These are phyloP conservation scores for Paracanthobrama guichenoti DNA, from an alignment of 2,113 vertebrate species.

Conservation along the genomic window DNA sequence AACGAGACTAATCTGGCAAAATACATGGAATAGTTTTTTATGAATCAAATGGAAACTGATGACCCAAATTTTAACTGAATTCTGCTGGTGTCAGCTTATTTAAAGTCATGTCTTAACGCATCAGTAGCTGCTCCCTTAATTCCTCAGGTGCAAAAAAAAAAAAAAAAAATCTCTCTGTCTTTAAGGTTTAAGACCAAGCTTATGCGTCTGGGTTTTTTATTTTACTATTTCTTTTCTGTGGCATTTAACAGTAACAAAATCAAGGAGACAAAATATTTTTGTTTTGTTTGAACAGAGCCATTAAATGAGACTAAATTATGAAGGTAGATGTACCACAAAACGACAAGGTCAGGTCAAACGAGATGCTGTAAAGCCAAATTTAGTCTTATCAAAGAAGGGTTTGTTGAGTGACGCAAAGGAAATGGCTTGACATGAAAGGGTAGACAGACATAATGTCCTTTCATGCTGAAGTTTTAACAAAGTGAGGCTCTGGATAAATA, in stretches of 20 bases:
- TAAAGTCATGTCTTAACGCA: constrained; percentile 62
- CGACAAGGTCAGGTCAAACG: constrained; percentile 18
- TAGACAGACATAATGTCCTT: constrained; percentile 30
- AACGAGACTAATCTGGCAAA: neutral
- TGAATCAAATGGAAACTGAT: neutral
- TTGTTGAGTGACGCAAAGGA: constrained; percentile 18
- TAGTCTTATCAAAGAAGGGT: constrained; percentile 50
- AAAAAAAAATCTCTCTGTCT: constrained; percentile 14
- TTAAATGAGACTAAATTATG: constrained; percentile 56
- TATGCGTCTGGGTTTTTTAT: neutral
- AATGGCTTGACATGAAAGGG: constrained; percentile 30
- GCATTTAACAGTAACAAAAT: constrained; percentile 32
- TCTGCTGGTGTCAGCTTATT: constrained; percentile 26
- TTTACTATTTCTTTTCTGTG: constrained; percentile 41
- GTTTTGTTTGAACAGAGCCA: constrained; percentile 26
- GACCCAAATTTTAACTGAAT: neutral
- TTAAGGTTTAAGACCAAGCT: constrained; percentile 54
- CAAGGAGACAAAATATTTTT: constrained; percentile 14
- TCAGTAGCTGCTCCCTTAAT: constrained; percentile 53
- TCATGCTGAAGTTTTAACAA: constrained; percentile 42
- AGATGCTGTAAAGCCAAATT: constrained; percentile 16
- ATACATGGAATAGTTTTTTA: neutral
- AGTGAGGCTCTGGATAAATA: constrained; percentile 32
- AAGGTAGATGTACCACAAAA: constrained; percentile 42
- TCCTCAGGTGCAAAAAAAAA: constrained; percentile 44